Conservation (phyloP, 2,797 vertebrate genomes). For the Myotis planiceps region DNA sequence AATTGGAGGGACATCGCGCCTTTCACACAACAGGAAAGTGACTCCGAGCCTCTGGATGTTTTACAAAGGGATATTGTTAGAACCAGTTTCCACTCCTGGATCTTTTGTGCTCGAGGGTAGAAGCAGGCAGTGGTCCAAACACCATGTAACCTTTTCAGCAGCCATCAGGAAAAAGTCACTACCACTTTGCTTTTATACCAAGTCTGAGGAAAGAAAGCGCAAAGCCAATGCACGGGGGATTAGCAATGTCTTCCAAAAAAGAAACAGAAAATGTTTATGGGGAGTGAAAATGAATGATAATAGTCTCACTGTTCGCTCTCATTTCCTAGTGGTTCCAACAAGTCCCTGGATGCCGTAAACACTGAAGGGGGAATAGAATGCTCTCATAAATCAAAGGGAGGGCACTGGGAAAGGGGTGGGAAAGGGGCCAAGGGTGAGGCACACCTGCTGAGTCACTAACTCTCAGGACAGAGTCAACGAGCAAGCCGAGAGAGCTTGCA, state of each 20-base stretch:
- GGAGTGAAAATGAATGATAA: conserved; percentile 74
- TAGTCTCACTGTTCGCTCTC: conserved; percentile 66
- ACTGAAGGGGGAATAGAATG: not conserved
- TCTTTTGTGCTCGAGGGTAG: conserved; percentile 60
- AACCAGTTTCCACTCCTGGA: conserved; percentile 39
- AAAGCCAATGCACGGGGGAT: not conserved
- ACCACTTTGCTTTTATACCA: conserved; percentile 45
- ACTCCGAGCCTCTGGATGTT: not conserved
- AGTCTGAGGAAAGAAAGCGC: not conserved
- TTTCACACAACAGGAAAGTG: conserved; percentile 41
- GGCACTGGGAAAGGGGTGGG: not conserved
- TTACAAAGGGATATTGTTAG: conserved; percentile 59
- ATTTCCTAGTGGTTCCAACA: conserved; percentile 40
- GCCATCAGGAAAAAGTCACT: conserved; percentile 71
- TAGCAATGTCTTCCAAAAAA: conserved; percentile 56
- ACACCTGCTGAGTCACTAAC: not conserved
- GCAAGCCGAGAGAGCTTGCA: not conserved
- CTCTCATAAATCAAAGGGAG: conserved; percentile 26
- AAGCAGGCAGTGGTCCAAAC: conserved; percentile 64
- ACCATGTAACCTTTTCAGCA: conserved; percentile 70
- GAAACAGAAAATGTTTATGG: conserved; percentile 69
- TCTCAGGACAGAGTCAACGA: not conserved
- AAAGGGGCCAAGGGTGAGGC: not conserved
- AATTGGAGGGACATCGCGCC: not conserved
- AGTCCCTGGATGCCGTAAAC: conserved; percentile 58